Evolutionary conservation across 2,113 vertebrate genomes (phyloP).

Genomic region (Lichenostomus cassidix): DNA sequence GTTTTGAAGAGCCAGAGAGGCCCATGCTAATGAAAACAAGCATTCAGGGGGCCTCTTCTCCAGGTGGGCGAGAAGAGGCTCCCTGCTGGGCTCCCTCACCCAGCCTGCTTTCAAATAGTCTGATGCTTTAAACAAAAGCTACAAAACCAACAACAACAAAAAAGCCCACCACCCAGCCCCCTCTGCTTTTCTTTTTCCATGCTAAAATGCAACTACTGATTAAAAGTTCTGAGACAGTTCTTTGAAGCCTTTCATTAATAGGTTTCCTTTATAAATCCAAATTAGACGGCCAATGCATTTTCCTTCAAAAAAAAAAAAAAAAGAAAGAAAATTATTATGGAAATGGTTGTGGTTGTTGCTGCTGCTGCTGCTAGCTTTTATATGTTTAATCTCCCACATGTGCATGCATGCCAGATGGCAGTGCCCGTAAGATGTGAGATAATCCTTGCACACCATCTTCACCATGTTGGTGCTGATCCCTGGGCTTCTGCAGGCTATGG

Average conservation of each 20-base stretch:
- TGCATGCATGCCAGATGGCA: conserved; percentile 56
- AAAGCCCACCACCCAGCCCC: conserved; percentile 15
- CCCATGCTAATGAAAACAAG: conserved; percentile 55
- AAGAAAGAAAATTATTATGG: conserved; percentile 20
- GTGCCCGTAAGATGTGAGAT: not conserved
- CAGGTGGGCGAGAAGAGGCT: conserved; percentile 62
- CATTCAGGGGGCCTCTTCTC: conserved; percentile 35
- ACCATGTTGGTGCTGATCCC: not conserved
- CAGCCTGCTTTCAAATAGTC: conserved; percentile 33
- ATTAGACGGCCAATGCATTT: conserved; percentile 39
- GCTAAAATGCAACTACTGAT: conserved; percentile 58
- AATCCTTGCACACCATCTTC: not conserved
- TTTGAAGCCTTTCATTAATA: conserved; percentile 68
- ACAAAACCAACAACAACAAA: conserved; percentile 31
- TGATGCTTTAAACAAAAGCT: conserved; percentile 41
- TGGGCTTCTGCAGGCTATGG: not conserved
- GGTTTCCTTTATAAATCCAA: conserved; percentile 70
- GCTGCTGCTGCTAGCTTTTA: conserved; percentile 15
- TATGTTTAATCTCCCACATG: conserved; percentile 48
- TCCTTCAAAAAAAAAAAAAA: not conserved
- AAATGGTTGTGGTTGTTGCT: conserved; percentile 40
- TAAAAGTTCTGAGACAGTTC: conserved; percentile 65
- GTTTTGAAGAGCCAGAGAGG: conserved; percentile 65
- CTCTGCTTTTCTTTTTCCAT: conserved; percentile 2
- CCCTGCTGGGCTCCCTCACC: conserved; percentile 36